Evolutionary conservation across 2,797 vertebrate species (phyloP), one percentile per base, ranked within the genome.

Genomic region (Takifugu ocellatus): DNA sequence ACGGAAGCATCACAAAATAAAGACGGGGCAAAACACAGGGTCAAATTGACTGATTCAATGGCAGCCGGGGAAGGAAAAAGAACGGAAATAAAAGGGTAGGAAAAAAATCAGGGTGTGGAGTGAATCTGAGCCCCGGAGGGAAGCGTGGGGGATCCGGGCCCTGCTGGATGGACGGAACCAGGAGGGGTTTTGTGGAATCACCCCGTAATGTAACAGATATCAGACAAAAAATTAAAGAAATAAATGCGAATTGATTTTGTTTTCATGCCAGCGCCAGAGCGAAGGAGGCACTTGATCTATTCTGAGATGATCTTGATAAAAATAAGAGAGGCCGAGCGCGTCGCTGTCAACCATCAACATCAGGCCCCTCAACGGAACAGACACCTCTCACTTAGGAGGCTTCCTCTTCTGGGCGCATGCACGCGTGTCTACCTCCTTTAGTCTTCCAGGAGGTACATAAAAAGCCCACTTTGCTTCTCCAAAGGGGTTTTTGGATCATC

Each of bases 401-500:
- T 8, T 57, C 54, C 6, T 55, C 46, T 21, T 50, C 60, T 39
- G 36, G 12, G 36, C 14, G 36, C 36, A 12, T 39, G 36, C 36
- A 39, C 56, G 71, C 1, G 43, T 46, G 39, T 2, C 42, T 33
- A n/a, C 14, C 49, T 84, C 81, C 82, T 83, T 79, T 76, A 83
- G 75, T 81, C 83, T 85, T 85, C 63, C 67, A 77, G 74, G 79
- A 87, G 85, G 82, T 85, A 83, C 86, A 87, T 87, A 88, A 88
- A 88, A 87, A 84, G 84, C 80, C 87, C 82, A 74, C 83, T 83
- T 76, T 73, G 78, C 78, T 63, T 86, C 84, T 81, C 87, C 81
- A 70, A 89, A 84, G 84, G 84, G 83, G 10, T 72, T 84, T 86
- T 84, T 86, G 87, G 88, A 84, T 87, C 83, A 87, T 88, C 88